Conservation (phyloP, 2,113 vertebrate species). For the Nyctereutes procyonoides region DNA sequence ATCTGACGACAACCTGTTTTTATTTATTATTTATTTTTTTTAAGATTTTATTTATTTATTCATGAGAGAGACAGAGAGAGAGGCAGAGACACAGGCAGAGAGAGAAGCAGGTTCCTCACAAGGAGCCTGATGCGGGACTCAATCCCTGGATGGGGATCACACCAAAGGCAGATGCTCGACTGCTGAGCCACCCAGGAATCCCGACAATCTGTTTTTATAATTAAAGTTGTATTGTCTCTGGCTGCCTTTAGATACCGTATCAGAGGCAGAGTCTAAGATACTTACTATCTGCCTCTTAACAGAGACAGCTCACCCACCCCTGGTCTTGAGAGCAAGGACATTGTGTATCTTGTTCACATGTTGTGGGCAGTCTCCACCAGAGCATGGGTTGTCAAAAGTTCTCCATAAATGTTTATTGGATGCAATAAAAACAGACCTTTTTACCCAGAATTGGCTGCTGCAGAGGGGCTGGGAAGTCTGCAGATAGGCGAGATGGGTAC, state of each 20-base stretch:
- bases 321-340: too few relatives aligned
- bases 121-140: too few relatives aligned
- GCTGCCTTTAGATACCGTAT: background rate
- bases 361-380: background rate
- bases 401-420: background rate
- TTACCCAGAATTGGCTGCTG: background rate
- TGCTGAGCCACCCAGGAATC: too few relatives aligned
- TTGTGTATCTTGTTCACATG: background rate
- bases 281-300: background rate
- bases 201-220: background rate
- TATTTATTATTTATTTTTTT: background rate
- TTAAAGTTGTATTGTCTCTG: background rate
- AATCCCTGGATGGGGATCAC: too few relatives aligned
- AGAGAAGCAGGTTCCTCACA: too few relatives aligned
- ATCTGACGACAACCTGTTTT: background rate
- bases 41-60: too few relatives aligned
- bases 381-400: background rate
- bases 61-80: too few relatives aligned
- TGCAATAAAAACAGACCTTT: background rate
- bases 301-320: background rate
- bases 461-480: background rate
- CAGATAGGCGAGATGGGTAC: background rate
- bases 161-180: too few relatives aligned
- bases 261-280: background rate
- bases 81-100: too few relatives aligned